phyloP scores from a whole-genome alignment of 1,140 invertebrate species.

The Phymorhynchus buccinoides region DNA sequence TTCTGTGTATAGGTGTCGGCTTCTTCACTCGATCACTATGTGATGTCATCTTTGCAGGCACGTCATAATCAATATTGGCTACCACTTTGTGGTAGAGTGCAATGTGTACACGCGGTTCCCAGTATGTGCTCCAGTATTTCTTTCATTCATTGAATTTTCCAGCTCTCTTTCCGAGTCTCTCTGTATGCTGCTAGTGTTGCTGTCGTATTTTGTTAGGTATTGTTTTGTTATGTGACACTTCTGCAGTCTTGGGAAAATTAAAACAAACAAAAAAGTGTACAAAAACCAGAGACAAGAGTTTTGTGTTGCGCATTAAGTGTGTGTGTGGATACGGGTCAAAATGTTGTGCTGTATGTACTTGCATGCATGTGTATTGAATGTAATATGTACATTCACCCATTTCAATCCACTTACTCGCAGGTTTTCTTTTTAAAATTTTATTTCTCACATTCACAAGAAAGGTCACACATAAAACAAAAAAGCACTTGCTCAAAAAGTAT shows the following conservation, averaged over 20 bases:
- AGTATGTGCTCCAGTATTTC: background rate
- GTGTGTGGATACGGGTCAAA: background rate
- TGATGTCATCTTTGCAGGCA: background rate
- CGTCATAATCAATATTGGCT: background rate
- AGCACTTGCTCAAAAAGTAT: too few relatives aligned
- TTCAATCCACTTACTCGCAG: too few relatives aligned
- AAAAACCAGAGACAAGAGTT: background rate
- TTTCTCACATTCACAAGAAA: too few relatives aligned
- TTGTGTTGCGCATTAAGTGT: background rate
- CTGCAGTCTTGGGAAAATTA: background rate
- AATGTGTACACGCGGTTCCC: background rate
- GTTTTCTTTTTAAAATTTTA: too few relatives aligned
- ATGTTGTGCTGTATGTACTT: too few relatives aligned
- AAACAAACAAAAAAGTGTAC: background rate
- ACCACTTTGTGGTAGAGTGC: background rate
- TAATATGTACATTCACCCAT: too few relatives aligned
- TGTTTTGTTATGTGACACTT: background rate
- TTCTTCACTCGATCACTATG: background rate
- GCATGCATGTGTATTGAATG: too few relatives aligned
- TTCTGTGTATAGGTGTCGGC: background rate
- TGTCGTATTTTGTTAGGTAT: background rate
- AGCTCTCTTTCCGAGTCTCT: background rate
- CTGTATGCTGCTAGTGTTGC: conserved; percentile 3
- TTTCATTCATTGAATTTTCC: background rate
- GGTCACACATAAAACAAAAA: too few relatives aligned